Evolutionary conservation across 2,113 vertebrate species (phyloP).

Genomic region (Ictidomys tridecemlineatus): DNA sequence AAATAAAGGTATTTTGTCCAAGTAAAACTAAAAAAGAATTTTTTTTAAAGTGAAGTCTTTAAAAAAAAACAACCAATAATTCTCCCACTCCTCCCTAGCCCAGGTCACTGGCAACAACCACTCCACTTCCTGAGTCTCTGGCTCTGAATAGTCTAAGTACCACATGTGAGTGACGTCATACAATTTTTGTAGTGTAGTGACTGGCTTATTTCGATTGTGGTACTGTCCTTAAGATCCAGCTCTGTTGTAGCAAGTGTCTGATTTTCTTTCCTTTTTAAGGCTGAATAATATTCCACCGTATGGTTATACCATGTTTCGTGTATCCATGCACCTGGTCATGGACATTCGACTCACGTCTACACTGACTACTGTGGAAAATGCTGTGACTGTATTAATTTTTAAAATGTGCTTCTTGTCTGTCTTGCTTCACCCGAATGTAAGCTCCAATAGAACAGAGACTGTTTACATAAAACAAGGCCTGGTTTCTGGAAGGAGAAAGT

Average conservation of each 20-base stretch:
- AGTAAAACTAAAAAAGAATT: no score
- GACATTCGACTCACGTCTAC: background rate
- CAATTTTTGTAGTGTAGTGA: background rate
- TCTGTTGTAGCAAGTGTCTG: background rate
- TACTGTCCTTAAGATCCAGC: background rate
- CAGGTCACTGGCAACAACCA: background rate
- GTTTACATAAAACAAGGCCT: background rate
- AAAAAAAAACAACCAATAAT: background rate
- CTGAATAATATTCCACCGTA: background rate
- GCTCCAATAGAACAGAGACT: background rate
- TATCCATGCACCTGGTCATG: background rate
- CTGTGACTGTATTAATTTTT: background rate
- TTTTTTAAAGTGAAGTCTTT: no score
- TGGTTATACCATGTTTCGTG: background rate
- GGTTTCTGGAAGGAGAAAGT: background rate
- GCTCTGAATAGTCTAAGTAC: background rate
- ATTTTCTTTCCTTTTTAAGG: background rate
- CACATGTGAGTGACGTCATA: background rate
- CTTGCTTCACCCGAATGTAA: background rate
- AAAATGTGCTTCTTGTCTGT: background rate
- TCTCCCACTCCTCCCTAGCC: background rate
- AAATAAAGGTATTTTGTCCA: no score
- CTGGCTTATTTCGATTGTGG: background rate
- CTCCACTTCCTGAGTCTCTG: background rate
- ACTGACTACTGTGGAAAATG: background rate